These are phyloP conservation scores for Pheosia tremula DNA, from an alignment of 2,888 invertebrate species.

Conservation along the genomic window DNA sequence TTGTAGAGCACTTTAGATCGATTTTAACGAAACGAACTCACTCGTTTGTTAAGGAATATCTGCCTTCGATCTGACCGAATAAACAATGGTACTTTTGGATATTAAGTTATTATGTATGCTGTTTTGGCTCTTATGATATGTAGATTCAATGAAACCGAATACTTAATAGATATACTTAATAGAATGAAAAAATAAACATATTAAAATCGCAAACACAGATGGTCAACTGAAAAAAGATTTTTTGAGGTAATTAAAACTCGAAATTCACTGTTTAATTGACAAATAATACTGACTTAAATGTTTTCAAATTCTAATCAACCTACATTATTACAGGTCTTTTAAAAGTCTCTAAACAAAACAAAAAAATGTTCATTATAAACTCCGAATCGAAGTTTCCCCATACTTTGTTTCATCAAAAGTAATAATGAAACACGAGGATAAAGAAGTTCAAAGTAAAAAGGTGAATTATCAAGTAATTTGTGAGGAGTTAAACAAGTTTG, in stretches of 20 bases:
- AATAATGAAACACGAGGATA: slow-evolving; percentile 2
- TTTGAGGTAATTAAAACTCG: no score
- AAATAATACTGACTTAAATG: no score
- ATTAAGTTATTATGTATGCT: background rate
- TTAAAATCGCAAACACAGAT: no score
- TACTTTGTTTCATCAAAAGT: slow-evolving; percentile 4
- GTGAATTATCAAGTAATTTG: slow-evolving; percentile 26
- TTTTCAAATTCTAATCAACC: background rate
- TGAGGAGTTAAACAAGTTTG: slow-evolving; percentile 20
- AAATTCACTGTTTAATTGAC: no score
- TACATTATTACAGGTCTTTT: background rate
- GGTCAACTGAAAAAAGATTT: no score
- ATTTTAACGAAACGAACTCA: background rate
- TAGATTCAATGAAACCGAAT: background rate
- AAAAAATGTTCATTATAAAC: slow-evolving; percentile 1
- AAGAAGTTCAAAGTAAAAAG: slow-evolving; percentile 9
- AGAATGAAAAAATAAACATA: background rate
- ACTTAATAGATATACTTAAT: background rate
- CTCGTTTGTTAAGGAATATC: no score
- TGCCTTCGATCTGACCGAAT: no score
- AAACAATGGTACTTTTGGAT: no score
- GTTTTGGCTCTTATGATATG: background rate
- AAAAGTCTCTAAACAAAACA: background rate
- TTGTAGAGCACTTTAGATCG: background rate
- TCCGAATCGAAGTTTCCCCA: background rate